Conservation (phyloP, 1,140 invertebrate genomes). For the Mactra quadrangularis region DNA sequence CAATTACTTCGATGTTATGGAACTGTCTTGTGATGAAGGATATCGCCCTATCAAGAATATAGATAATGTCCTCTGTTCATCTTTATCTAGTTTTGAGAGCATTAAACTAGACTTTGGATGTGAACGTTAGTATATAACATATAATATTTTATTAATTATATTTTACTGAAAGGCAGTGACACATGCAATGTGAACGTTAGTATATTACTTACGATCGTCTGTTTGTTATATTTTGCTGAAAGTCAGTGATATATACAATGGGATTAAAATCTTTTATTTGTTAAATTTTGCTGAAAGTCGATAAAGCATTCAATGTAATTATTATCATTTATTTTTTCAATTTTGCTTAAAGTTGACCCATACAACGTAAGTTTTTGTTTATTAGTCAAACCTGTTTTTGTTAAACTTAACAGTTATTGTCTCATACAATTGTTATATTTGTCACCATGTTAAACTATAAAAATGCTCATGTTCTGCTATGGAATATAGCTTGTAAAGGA, state of each 20-base stretch:
- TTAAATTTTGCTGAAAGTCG: background rate
- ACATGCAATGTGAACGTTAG: background rate
- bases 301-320: background rate
- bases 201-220: background rate
- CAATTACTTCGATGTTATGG: slow-evolving; percentile 5
- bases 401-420: background rate
- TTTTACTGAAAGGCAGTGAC: too few relatives aligned
- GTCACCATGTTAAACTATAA: background rate
- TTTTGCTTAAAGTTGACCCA: too few relatives aligned
- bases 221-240: background rate
- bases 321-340: too few relatives aligned
- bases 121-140: slow-evolving; percentile 9
- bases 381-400: too few relatives aligned
- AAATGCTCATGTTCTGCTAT: too few relatives aligned
- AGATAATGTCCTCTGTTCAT: background rate
- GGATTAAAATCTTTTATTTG: background rate
- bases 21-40: slow-evolving; percentile 24
- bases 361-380: too few relatives aligned
- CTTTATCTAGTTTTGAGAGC: background rate
- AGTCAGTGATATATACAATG: background rate
- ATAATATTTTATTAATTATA: too few relatives aligned
- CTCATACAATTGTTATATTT: background rate
- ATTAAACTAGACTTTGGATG: background rate
- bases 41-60: background rate
- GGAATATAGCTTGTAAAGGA: too few relatives aligned